Base-by-base conservation (phyloP, 2,113 vertebrate genomes). In the Taxidea taxus region DNA sequence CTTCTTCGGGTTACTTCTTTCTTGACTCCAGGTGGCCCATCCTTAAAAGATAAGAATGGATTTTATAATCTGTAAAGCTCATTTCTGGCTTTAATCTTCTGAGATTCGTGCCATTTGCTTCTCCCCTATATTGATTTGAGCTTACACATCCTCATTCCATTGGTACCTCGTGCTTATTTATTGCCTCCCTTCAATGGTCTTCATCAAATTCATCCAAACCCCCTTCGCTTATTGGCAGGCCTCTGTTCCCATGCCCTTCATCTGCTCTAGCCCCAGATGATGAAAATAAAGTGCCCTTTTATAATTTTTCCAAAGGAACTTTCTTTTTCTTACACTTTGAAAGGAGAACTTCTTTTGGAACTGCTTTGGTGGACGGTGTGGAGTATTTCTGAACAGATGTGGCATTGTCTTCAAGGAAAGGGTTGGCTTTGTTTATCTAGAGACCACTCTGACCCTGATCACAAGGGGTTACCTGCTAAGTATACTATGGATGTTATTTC, bases 361-460 rank as follows among this genome's bases (percentile, higher is more conserved):
- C 75, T 60, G 90, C 95, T 96, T 88, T 91, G 94, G 90, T 42
- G 39, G 49, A 42, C 18, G 34, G 62, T 27, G 16, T 64, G 29
- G 85, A 88, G 82, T 66, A 39, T 85, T 96, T 97, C 92, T 90
- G 85, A 92, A 87, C 56, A 78, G 51, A 94, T 47, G 49, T 6
- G 1, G 25, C 81, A 89, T 91, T 97, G 95, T 97, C 95, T 95
- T 97, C 96, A 94, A 96, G 97, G 84, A 97, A 83, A 95, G 85
- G 64, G 34, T 66, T 60, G n/a, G 37, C 92, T 97, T 94, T 97
- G 92, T 94, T 97, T 97, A 90, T 86, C 27, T 90, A 83, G 95
- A 87, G 94, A 86, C 87, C 81, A 97, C 56, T 68, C 88, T 95
- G 94, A 97, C 97, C 97, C 81, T 42, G 92, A 86, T 62, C 90